Conservation (phyloP, 1,140 invertebrate species). For the Agraylea sexmaculata region DNA sequence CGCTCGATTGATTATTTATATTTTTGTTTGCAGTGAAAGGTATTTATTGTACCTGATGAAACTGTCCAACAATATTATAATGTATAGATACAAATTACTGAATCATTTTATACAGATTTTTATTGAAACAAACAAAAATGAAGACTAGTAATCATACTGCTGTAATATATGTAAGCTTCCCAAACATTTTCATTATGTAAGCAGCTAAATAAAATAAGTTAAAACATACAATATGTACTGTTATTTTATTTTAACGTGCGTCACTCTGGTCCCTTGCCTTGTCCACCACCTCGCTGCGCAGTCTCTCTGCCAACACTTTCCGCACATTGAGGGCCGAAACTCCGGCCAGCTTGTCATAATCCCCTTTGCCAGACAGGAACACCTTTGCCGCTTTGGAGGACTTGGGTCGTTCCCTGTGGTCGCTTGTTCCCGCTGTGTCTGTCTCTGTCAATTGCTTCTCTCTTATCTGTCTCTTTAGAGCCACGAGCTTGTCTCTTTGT, state of each 20-base stretch:
- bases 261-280: slow-evolving; percentile 6
- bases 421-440: slow-evolving; percentile 22
- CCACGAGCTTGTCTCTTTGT: slow-evolving; percentile 80
- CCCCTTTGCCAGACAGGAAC: slow-evolving; percentile 38
- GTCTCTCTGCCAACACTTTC: slow-evolving; percentile 65
- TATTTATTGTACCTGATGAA: no score
- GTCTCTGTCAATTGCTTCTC: slow-evolving; percentile 58
- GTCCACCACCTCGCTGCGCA: slow-evolving; percentile 71
- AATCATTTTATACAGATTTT: no score
- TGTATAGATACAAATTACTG: no score
- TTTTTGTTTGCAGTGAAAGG: no score
- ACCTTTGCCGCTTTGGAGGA: slow-evolving; percentile 57
- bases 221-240: slow-evolving; percentile 4
- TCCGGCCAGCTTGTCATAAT: slow-evolving; percentile 23
- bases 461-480: slow-evolving; percentile 74
- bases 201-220: slow-evolving; percentile 16
- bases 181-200: slow-evolving; percentile 17
- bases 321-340: slow-evolving; percentile 54
- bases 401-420: slow-evolving; percentile 42
- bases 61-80: no score
- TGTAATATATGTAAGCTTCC: slow-evolving; percentile 18
- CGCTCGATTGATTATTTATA: no score
- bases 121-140: no score
- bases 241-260: slow-evolving; percentile 2
- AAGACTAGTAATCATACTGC: no score